phyloP scores from a whole-genome alignment of 1,140 invertebrate species.

The Drosophila subpulchrella region DNA sequence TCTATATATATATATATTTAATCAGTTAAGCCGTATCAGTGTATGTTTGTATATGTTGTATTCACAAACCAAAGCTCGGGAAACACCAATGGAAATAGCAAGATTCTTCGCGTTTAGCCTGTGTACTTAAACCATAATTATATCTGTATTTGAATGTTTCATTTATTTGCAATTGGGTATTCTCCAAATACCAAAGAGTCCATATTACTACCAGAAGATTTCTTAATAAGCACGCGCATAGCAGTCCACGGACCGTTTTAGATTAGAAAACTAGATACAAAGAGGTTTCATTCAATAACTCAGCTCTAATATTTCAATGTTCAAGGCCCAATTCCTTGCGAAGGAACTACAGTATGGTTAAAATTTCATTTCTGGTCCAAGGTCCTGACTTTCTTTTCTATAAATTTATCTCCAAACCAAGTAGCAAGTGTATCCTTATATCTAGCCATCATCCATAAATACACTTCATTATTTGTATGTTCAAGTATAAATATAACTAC shows the following conservation, averaged over 20 bases:
- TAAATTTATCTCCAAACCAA: neutral
- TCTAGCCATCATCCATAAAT: constrained; percentile 9
- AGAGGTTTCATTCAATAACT: constrained; percentile 2
- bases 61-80: constrained; percentile 48
- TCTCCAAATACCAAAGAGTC: constrained; percentile 84
- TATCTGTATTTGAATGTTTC: constrained; percentile 31
- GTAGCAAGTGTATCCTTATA: constrained; percentile 8
- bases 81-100: constrained; percentile 35
- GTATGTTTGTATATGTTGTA: constrained; percentile 58
- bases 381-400: constrained; percentile 1
- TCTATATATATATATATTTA: constrained; percentile 44
- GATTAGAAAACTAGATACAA: constrained; percentile 2
- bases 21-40: constrained; percentile 51
- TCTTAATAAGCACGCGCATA: constrained; percentile 83
- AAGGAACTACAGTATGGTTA: neutral
- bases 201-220: constrained; percentile 85
- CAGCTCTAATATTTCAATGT: neutral
- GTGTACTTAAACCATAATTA: constrained; percentile 32
- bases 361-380: constrained; percentile 2
- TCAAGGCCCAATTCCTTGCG: neutral
- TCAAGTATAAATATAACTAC: neutral
- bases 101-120: constrained; percentile 54
- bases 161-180: constrained; percentile 66
- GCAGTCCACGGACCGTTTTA: constrained; percentile 18
- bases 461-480: constrained; percentile 9